These are phyloP conservation scores for Corythornis vintsioides DNA, from an alignment of 2,113 vertebrate genomes.

Conservation along the genomic window DNA sequence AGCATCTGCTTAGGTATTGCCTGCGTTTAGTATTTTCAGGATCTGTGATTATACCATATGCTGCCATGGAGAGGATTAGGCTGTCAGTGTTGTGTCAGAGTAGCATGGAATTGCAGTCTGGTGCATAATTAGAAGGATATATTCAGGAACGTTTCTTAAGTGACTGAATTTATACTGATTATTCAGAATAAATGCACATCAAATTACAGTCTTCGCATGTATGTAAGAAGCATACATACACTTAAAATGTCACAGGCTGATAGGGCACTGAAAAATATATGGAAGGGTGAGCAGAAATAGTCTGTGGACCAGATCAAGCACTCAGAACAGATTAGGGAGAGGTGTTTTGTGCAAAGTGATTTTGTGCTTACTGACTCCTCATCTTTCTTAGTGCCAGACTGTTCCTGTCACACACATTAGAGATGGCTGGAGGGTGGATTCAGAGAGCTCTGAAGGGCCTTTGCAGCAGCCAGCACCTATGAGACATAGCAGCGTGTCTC, in stretches of 20 bases:
- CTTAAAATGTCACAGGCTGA: background rate
- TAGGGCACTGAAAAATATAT: background rate
- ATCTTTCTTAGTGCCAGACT: slow-evolving; percentile 3
- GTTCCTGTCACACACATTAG: slow-evolving; percentile 17
- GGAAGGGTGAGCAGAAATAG: background rate
- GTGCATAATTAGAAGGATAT: slow-evolving; percentile 17
- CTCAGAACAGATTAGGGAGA: slow-evolving; percentile 1
- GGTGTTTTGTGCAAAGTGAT: slow-evolving; percentile 11
- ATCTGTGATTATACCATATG: slow-evolving; percentile 7
- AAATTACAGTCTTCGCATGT: background rate
- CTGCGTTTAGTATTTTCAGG: background rate
- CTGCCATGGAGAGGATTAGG: slow-evolving; percentile 21
- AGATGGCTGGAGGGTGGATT: slow-evolving; percentile 3
- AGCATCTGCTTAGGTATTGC: slow-evolving; percentile 6
- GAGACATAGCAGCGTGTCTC: background rate
- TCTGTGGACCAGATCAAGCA: background rate
- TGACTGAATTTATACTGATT: slow-evolving; percentile 22
- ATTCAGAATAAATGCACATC: background rate
- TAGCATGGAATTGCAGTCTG: background rate
- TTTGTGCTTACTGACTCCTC: slow-evolving; percentile 29
- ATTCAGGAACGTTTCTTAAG: background rate
- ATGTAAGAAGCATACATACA: background rate
- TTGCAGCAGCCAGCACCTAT: background rate
- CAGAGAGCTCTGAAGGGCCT: background rate
- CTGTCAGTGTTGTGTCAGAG: slow-evolving; percentile 19